These are phyloP conservation scores for Megathymus violae DNA, from an alignment of 1,140 invertebrate genomes.

Conservation along the genomic window DNA sequence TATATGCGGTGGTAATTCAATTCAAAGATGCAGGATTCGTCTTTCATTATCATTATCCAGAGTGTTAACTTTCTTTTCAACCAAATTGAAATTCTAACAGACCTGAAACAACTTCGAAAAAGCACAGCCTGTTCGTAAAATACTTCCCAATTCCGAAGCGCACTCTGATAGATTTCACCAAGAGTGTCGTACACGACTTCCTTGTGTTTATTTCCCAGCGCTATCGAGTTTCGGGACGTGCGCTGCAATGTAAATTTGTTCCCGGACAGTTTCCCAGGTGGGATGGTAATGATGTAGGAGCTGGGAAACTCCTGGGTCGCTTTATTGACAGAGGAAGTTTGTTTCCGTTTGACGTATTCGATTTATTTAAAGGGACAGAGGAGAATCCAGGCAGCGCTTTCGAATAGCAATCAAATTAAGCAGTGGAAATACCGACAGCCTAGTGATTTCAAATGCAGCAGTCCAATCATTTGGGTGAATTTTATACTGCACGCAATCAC, in stretches of 20 bases:
- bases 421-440: background rate
- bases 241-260: slow-evolving; percentile 30
- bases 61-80: background rate
- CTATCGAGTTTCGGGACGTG: slow-evolving; percentile 33
- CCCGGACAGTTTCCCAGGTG: slow-evolving; percentile 17
- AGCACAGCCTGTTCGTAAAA: background rate
- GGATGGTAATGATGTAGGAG: slow-evolving; percentile 27
- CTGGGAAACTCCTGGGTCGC: slow-evolving; percentile 9
- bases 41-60: too few species aligned
- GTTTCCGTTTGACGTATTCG: slow-evolving; percentile 7
- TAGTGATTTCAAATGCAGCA: too few species aligned
- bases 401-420: background rate
- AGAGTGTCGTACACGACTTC: slow-evolving; percentile 16
- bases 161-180: slow-evolving; percentile 24
- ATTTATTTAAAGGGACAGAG: slow-evolving; percentile 18
- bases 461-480: too few species aligned
- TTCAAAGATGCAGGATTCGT: too few species aligned
- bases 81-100: background rate
- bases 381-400: background rate
- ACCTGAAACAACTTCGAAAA: background rate
- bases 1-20: too few species aligned
- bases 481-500: too few species aligned
- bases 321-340: slow-evolving; percentile 28
- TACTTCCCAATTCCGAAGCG: slow-evolving; percentile 20
- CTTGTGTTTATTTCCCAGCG: slow-evolving; percentile 33